phyloP scores from a whole-genome alignment of 2,888 invertebrate genomes.

The Fissipunctia ypsillon region DNA sequence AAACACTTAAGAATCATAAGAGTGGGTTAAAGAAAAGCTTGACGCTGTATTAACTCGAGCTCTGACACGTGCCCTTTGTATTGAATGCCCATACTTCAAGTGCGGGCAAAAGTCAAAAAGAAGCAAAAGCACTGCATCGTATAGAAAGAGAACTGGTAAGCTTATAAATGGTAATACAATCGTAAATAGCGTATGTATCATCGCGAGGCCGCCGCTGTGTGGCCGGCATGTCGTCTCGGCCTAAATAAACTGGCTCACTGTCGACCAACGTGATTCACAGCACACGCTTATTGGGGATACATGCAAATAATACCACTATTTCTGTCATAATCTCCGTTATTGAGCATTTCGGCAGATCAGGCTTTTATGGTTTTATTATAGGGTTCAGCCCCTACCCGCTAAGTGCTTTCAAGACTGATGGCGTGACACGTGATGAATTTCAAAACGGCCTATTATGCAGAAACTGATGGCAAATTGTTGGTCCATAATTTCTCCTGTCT shows the following conservation, averaged over 20 bases:
- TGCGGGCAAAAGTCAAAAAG: constrained; percentile 37
- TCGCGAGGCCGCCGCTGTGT: constrained; percentile 62
- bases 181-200: constrained; percentile 68
- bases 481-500: constrained; percentile 10
- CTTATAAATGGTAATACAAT: constrained; percentile 67
- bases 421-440: constrained; percentile 54
- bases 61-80: constrained; percentile 51
- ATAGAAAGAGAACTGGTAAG: constrained; percentile 56
- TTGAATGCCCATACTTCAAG: constrained; percentile 40
- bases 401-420: constrained; percentile 60
- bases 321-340: constrained; percentile 63
- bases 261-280: constrained; percentile 65
- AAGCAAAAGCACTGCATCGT: constrained; percentile 45
- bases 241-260: constrained; percentile 81
- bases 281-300: constrained; percentile 57
- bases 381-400: constrained; percentile 45
- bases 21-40: constrained; percentile 28
- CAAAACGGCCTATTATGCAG: constrained; percentile 53
- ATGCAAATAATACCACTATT: constrained; percentile 65
- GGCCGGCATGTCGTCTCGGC: constrained; percentile 71
- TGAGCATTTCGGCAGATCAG: constrained; percentile 55
- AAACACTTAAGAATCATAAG: constrained; percentile 36
- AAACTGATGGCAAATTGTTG: constrained; percentile 44
- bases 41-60: constrained; percentile 39
- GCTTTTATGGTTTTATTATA: constrained; percentile 60